Evolutionary conservation across 2,888 invertebrate genomes (phyloP).

Genomic region (Deilephila porcellus): DNA sequence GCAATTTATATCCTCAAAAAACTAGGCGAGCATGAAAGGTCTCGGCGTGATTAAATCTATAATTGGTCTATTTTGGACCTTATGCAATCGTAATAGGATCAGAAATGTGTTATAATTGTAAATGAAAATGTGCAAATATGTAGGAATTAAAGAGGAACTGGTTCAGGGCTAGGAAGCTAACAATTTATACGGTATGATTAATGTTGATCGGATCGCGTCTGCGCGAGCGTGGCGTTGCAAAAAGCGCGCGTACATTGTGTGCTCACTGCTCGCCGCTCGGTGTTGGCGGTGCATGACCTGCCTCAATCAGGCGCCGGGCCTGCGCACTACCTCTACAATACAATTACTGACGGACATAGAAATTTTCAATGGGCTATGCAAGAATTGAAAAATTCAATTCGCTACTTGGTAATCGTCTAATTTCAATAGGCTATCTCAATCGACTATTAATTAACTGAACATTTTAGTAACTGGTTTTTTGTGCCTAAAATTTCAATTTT

Average conservation of each 20-base stretch:
- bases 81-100: background rate
- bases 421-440: too few species aligned
- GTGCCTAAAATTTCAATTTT: too few species aligned
- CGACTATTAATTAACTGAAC: too few species aligned
- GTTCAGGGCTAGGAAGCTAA: slow-evolving; percentile 27
- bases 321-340: background rate
- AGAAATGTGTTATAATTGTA: background rate
- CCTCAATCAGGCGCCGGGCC: slow-evolving; percentile 1
- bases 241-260: slow-evolving; percentile 3
- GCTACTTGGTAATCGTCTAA: too few species aligned
- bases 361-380: too few species aligned
- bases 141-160: slow-evolving; percentile 23
- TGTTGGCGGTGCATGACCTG: slow-evolving; percentile 25
- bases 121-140: slow-evolving; percentile 2
- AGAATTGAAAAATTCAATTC: too few species aligned
- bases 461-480: too few species aligned
- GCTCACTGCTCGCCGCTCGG: background rate
- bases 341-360: background rate
- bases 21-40: slow-evolving; percentile 22
- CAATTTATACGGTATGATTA: slow-evolving; percentile 24
- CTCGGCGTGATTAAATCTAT: slow-evolving; percentile 7
- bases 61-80: background rate
- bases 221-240: slow-evolving; percentile 4
- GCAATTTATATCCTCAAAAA: slow-evolving; percentile 21
- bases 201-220: slow-evolving; percentile 4